Evolutionary conservation across 2,888 invertebrate species (phyloP), one percentile per base, ranked within the genome.

Genomic region (Neuroscelio doddi): DNA sequence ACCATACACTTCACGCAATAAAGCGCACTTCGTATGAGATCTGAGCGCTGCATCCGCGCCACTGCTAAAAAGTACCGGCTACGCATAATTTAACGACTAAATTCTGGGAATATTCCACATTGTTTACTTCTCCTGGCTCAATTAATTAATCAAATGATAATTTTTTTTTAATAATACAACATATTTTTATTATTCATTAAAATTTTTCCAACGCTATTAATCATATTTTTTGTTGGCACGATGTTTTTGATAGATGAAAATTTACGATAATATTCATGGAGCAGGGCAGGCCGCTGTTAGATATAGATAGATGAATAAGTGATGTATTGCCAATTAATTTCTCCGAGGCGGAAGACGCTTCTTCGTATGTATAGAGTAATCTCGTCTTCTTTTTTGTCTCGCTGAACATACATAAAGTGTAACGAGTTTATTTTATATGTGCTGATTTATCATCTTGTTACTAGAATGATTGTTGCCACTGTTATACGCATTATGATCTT

Each of bases 1-100:
- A 63, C 51, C 59, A 63, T 64, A 64, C 59, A 59, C 55, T 61
- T 55, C 44, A 42, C 47, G 55, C 58, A 64, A 64, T 56, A 51
- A 57, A 49, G 26, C 49, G 44, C 50, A 39, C 52, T 32, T 49
- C 49, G 53, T 32, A 45, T 15, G 17, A 41, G 26, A 21, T 41
- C 24, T 24, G 24, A 41, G 26, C 26, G 45, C 29, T 21, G 41
- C 41, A 41, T 41, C 41, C 41, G 41, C 41, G 41, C 21, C 45
- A 52, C 53, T 34, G 52, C 53, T 12, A 52, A 53, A 61, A 61
- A 61, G 42, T 16, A 47, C 42, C 17, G 17, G 36, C 14, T 14
- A 15, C 38, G 17, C 34, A 34, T 34, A 34, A 38, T 38, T 17
- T 7, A 38, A 16, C 16, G 16, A 9, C 2, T 3, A 17, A 38